Evolutionary conservation across 2,797 vertebrate species (phyloP).

Genomic region (Enoplosus armatus): DNA sequence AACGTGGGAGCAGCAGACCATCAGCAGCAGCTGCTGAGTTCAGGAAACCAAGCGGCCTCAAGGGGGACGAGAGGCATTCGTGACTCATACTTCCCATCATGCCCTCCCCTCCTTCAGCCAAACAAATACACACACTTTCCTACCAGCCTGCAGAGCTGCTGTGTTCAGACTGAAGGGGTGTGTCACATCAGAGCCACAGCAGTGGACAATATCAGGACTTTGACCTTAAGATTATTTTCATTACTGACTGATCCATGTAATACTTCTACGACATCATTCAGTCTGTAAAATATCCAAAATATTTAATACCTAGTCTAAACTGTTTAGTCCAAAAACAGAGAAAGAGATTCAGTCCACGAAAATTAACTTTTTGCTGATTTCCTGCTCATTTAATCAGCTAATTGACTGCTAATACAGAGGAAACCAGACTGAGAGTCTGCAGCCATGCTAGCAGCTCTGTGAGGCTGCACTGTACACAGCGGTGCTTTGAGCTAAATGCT

Average conservation of each 20-base stretch:
- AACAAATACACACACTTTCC: background rate
- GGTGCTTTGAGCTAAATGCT: too few species aligned
- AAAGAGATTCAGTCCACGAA: too few species aligned
- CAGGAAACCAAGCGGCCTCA: background rate
- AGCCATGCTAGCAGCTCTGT: too few species aligned
- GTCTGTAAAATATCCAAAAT: background rate
- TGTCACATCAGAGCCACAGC: background rate
- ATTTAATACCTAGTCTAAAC: too few species aligned
- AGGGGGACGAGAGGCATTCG: background rate
- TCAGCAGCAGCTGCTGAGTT: background rate
- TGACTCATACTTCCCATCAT: slow-evolving; percentile 21
- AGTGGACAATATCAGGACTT: background rate
- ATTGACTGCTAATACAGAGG: too few species aligned
- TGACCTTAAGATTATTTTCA: background rate
- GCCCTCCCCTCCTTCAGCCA: background rate
- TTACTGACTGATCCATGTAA: background rate
- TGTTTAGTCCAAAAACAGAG: too few species aligned
- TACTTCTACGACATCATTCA: background rate
- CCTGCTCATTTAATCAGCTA: too few species aligned
- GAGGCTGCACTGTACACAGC: too few species aligned
- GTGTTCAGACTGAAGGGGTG: background rate
- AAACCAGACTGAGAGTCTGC: too few species aligned
- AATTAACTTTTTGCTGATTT: too few species aligned
- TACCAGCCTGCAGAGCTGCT: background rate
- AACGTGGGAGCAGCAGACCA: background rate